phyloP scores from a whole-genome alignment of 1,140 invertebrate species.

The Lucilia cuprina region DNA sequence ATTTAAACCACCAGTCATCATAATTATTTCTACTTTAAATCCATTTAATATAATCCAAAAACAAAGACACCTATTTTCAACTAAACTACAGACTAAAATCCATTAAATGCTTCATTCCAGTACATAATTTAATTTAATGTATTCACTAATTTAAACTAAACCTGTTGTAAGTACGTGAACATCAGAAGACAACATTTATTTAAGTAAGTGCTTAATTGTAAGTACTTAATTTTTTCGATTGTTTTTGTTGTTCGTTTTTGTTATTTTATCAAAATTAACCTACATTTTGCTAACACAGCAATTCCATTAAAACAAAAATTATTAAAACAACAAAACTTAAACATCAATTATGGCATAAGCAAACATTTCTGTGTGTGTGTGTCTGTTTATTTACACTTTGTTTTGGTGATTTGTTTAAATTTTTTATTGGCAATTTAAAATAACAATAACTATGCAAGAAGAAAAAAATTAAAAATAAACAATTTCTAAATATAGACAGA shows the following conservation, averaged over 20 bases:
- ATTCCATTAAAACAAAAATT: conserved; percentile 18
- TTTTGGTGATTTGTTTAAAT: not conserved
- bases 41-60: no score
- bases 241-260: not conserved
- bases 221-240: not conserved
- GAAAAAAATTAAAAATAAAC: not conserved
- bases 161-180: not conserved
- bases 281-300: conserved; percentile 25
- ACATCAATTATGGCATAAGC: not conserved
- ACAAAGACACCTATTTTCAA: no score
- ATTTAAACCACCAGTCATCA: not conserved
- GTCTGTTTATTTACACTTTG: not conserved
- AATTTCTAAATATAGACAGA: not conserved
- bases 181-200: not conserved
- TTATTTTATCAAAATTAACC: conserved; percentile 30
- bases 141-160: not conserved
- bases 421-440: not conserved
- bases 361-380: not conserved
- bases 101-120: no score
- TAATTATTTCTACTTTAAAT: no score
- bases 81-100: no score
- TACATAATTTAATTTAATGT: not conserved
- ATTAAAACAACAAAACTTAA: not conserved
- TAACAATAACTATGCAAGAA: not conserved
- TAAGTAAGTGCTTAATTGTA: not conserved